Evolutionary conservation across 2,888 invertebrate species (phyloP).

Genomic region (Dryomyza anilis): DNA sequence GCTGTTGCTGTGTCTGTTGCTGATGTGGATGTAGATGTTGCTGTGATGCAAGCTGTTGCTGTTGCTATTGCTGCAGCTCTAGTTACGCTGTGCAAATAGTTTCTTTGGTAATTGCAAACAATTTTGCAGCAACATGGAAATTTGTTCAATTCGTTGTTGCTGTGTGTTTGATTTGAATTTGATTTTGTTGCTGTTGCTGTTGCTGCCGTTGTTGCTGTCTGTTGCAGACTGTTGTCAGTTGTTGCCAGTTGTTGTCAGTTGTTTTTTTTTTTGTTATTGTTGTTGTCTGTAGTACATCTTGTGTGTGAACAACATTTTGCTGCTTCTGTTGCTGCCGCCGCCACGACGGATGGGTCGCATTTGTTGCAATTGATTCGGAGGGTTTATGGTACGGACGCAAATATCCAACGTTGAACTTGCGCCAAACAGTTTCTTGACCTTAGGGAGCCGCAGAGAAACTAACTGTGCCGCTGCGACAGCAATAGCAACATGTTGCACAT

Average conservation of each 20-base stretch:
- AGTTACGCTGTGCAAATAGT: conserved; percentile 1
- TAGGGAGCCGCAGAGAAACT: conserved; percentile 13
- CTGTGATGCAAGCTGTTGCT: conserved; percentile 32
- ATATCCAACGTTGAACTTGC: conserved; percentile 20
- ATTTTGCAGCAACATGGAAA: conserved; percentile 56
- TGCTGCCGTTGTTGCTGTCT: conserved; percentile 8
- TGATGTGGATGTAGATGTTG: not conserved
- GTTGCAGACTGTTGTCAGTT: no score
- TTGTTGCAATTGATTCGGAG: conserved; percentile 15
- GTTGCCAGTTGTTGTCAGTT: no score
- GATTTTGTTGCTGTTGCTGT: conserved; percentile 13
- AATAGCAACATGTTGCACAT: not conserved
- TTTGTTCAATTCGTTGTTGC: conserved; percentile 51
- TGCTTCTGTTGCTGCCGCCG: not conserved
- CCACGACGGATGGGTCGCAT: conserved; percentile 1
- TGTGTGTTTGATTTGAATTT: not conserved
- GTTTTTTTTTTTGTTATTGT: conserved; percentile 12
- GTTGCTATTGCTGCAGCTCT: conserved; percentile 18
- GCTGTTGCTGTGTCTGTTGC: not conserved
- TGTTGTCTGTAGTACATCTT: conserved; percentile 1
- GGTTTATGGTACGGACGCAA: no score
- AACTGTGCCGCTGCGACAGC: conserved; percentile 17
- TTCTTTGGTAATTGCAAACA: conserved; percentile 31
- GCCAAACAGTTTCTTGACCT: conserved; percentile 46
- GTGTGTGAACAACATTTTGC: conserved; percentile 10